Evolutionary conservation across 2,797 vertebrate genomes (phyloP), one percentile per base, ranked within the genome.

Genomic region (Coregonus ussuriensis): DNA sequence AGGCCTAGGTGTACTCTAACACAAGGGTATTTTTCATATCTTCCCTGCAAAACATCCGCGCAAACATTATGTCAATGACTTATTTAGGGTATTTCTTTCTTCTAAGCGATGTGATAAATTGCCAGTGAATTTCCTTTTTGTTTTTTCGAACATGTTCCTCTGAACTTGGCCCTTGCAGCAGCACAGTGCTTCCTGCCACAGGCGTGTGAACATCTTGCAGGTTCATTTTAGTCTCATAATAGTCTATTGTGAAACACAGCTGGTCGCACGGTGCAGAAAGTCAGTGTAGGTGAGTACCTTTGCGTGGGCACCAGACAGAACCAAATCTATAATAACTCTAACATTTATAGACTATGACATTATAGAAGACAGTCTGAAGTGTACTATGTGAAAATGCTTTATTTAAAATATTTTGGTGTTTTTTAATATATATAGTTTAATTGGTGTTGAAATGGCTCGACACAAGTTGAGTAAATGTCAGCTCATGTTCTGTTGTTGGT

Each of bases 91-190:
- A 6, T 16, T 18, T 35, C 16, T n/a, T 70, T 70, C 18, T 52
- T 31, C 9, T 37, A 16, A 16, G 14, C 14, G n/a, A 9, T 47
- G 18, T 13, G 25, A 71, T 37, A 18, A 52, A 6, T 66, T 1
- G 25, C 15, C 11, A 29, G 70, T 65, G 69, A 59, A 63, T 71
- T 68, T 37, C 76, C 69, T 72, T 33, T 52, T 72, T 6, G 54
- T 18, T 53, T 66, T 18, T 53, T 66, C 47, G 54, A 18, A 71
- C 41, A 52, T 37, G 53, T 51, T 31, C n/a, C 37, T 14, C n/a
- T 25, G 56, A 51, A 47, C 41, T 6, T 16, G 1, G 11, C 37
- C 21, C 25, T 25, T 53, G 4, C n/a, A 29, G 21, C 16, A 18
- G 29, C 29, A 35, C 6, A 35, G 29, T 7, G 59, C 53, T 56